Percentiles rank a stretch among this genome's conserved stretches.
phyloP scores from a whole-genome alignment of 2,113 vertebrate genomes.

The Vombatus ursinus region DNA sequence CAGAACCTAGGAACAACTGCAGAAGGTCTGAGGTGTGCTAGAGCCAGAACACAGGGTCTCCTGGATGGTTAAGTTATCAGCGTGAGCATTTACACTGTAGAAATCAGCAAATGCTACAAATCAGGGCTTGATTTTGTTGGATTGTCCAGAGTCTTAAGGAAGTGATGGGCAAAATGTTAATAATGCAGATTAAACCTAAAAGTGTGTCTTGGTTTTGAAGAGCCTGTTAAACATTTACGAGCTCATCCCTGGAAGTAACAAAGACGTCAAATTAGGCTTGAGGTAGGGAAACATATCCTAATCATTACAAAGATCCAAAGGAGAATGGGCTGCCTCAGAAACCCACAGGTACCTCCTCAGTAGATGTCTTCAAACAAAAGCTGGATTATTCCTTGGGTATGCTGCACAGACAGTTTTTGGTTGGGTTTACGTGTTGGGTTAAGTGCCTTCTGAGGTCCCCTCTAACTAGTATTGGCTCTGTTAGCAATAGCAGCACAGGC shows the following conservation, averaged over 20 bases:
- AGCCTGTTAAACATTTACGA: neutral
- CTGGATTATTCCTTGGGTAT: neutral
- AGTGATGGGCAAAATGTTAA: neutral
- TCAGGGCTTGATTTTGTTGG: neutral
- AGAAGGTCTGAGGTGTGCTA: neutral
- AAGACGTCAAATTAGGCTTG: neutral
- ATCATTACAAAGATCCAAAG: neutral
- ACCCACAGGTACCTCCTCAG: neutral
- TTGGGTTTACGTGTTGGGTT: neutral
- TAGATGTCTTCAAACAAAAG: neutral
- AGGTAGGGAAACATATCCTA: too few species aligned
- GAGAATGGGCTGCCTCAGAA: neutral
- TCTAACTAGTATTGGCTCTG: slow-evolving; percentile 22
- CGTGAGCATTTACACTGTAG: neutral
- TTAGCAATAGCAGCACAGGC: neutral
- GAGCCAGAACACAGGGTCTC: neutral
- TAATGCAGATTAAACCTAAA: neutral
- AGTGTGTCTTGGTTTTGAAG: neutral
- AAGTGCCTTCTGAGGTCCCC: neutral
- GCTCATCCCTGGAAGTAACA: neutral
- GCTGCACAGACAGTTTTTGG: neutral
- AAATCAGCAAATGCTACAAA: neutral
- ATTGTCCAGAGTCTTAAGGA: neutral
- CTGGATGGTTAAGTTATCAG: neutral
- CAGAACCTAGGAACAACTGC: neutral